phyloP scores from a whole-genome alignment of 2,888 invertebrate species.

The Oasisia sp. region DNA sequence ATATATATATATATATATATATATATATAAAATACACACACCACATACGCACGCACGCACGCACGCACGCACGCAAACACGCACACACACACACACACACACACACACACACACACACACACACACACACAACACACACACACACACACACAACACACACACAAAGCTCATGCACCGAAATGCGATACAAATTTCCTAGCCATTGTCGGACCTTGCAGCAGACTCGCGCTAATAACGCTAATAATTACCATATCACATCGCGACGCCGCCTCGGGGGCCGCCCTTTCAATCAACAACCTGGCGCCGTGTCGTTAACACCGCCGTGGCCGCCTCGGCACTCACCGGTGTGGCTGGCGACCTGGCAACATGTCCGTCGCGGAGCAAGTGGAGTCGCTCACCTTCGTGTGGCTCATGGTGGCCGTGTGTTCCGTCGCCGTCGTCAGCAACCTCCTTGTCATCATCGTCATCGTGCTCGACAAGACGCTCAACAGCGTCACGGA shows the following conservation, averaged over 20 bases:
- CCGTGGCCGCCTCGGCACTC: neutral
- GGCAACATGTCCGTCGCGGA: constrained; percentile 19
- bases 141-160: too few relatives aligned
- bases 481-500: constrained; percentile 30
- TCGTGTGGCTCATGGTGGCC: constrained; percentile 28
- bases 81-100: too few relatives aligned
- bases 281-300: neutral
- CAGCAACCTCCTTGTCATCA: constrained; percentile 29
- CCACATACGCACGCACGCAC: too few relatives aligned
- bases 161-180: neutral
- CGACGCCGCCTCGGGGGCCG: neutral
- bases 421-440: constrained; percentile 27
- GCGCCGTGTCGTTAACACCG: neutral
- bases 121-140: too few relatives aligned
- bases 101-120: too few relatives aligned
- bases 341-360: neutral
- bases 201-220: neutral
- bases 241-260: neutral
- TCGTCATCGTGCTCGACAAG: constrained; percentile 28
- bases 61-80: too few relatives aligned
- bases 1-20: too few relatives aligned
- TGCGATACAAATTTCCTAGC: neutral
- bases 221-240: neutral
- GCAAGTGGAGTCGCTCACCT: constrained; percentile 25
- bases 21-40: too few relatives aligned